Base-by-base conservation (phyloP, 2,797 vertebrate species). In the Crenichthys baileyi region DNA sequence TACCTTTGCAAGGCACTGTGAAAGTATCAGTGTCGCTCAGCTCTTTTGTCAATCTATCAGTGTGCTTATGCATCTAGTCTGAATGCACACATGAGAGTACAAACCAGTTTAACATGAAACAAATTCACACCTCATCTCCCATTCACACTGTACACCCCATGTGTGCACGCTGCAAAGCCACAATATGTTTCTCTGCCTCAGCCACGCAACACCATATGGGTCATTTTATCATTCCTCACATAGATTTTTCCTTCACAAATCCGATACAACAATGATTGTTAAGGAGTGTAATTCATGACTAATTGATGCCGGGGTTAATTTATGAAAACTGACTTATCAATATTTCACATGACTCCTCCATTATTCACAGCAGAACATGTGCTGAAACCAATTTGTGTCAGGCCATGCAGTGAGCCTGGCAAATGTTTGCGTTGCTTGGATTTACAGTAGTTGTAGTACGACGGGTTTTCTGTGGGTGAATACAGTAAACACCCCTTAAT, bases 261-360 rank as follows among this genome's bases (percentile, higher is more conserved):
- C 85, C 85, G 83, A 85, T 82, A 72, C 80, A 88, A 79, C 88
- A 82, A 85, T 93, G 93, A 95, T 93, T 93, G 88, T 89, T 83
- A 85, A 85, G 88, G 79, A 92, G 88, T 90, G 89, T 93, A 91
- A 91, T 86, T 93, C 86, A 90, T 94, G 83, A 91, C 83, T 91
- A 88, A 94, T 94, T 94, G 79, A 94, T 91, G 87, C 81, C 71
- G 60, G 89, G 89, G 88, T 91, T 95, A 91, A 95, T 93, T 94
- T 93, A 94, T 93, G 93, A 89, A 93, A 94, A 93, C 85, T 82
- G 83, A 83, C 87, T 88, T 81, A 93, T 95, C 87, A 93, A 94
- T 95, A 92, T 94, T 95, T 93, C 85, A 94, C 87, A 82, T 72
- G 58, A 70, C 87, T 92, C 86, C 58, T 95, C 72, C 83, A 94